Evolutionary conservation across 2,797 vertebrate species (phyloP), one percentile per base, ranked within the genome.

Genomic region (Sardinella longiceps): DNA sequence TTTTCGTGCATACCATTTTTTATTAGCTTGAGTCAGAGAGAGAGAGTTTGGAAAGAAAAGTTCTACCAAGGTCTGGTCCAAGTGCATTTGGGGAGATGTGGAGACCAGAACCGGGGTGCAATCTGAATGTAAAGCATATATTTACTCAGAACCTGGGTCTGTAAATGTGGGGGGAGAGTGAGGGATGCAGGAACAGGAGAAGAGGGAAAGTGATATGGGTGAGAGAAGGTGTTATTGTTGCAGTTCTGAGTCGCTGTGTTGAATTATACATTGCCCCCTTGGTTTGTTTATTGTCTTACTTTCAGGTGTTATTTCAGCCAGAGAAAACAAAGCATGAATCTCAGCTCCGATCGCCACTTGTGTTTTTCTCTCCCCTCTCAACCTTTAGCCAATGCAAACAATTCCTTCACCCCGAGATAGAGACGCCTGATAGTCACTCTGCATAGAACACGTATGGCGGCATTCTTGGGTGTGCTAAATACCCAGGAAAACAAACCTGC

Each of bases 291-390:
- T 43, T 77, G 37, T 77, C 70, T 77, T 77, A 43, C 70, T 39
- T 43, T 5, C 70, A 77, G 70, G 70, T 77, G 70, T 77, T 77
- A 43, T 43, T 77, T 77, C 70, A 77, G 70, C 70, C 70, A 77
- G 70, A 39, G 70, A 77, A 77, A 77, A 77, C 70, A 77, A 77
- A 77, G 70, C 33, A 43, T 20, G 12, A 77, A 77, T 77, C 70
- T 18, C 70, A 6, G 37, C 15, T 39, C 18, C 6, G 15, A 77
- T 77, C 70, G 9, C 18, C 70, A 5, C 70, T 77, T 20, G 37
- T 20, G 33, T 77, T 20, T 5, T 7, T 18, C 12, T 30, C 30
- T 33, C 66, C 30, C 33, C 30, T 33, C 33, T 18, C 14, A 15
- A 74, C 33, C 66, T 14, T 39, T 33, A 2, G 33, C 30, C 70